A percentile compares a stretch with the other conserved stretches of the same genome.
These are phyloP conservation scores for Cryptoblepharus egeriae DNA, from an alignment of 2,797 vertebrate species.

Conservation along the genomic window DNA sequence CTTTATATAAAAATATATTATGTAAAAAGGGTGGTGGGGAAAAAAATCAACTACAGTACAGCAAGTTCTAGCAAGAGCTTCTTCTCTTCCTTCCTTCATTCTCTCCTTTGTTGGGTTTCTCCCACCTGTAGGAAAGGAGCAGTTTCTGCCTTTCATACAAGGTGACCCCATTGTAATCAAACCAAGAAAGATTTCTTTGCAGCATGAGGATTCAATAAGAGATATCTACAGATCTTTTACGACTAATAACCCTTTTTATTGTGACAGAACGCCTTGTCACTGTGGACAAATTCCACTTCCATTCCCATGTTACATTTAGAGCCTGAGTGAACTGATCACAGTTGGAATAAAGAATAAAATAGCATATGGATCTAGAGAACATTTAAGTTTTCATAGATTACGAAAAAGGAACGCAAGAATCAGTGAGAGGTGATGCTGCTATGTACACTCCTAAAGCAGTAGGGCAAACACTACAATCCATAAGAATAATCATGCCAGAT, in stretches of 20 bases:
- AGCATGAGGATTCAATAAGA: neutral
- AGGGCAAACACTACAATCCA: neutral
- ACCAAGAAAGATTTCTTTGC: neutral
- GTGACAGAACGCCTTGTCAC: neutral
- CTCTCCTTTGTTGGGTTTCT: slow-evolving; percentile 40
- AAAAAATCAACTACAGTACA: slow-evolving; percentile 69
- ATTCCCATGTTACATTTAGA: neutral
- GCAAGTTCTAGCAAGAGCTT: slow-evolving; percentile 59
- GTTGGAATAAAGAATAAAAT: neutral
- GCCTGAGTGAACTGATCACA: neutral
- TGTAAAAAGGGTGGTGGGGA: slow-evolving; percentile 60
- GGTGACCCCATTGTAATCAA: neutral
- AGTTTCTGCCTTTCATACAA: neutral
- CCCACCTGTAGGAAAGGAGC: neutral
- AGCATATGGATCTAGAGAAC: neutral
- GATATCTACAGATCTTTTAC: neutral
- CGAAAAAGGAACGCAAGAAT: neutral
- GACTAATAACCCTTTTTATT: neutral
- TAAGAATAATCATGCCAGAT: neutral
- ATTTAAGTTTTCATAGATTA: neutral
- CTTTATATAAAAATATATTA: slow-evolving; percentile 76
- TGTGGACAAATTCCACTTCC: neutral
- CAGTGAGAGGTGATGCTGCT: neutral
- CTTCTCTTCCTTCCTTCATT: slow-evolving; percentile 48
- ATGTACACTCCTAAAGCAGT: neutral